Evolutionary conservation across 2,113 vertebrate species (phyloP), one percentile per base, ranked within the genome.

Genomic region (Sialia sialis): DNA sequence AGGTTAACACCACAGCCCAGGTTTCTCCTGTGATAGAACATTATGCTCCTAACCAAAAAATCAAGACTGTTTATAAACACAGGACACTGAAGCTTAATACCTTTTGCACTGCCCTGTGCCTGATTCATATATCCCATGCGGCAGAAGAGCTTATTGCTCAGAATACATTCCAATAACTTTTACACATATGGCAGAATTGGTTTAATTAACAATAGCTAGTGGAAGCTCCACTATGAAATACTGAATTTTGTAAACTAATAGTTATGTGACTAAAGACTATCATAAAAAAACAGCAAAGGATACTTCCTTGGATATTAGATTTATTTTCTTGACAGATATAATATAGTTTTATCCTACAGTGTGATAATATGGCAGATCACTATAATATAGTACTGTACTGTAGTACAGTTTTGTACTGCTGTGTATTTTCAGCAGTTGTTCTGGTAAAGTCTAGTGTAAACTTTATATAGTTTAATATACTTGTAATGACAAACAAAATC

Each of bases 1-100:
- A 96, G 82, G 94, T 90, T 96, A 94, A 89, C 90, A 89, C 72
- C 88, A 92, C 86, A 92, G 68, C 34, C 51, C 79, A 44, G 19
- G n/a, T 48, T 92, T 92, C 68, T 90, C 43, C 16, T 29, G 68
- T 84, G 76, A 39, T 26, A 74, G 51, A 77, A 89, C 58, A 44
- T 36, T 67, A 66, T 46, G 55, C 59, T 93, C 46, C 79, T 86
- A 90, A 95, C 62, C 25, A 58, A 90, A 93, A 94, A 83, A 90
- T 77, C 79, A 43, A 41, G 59, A 25, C 51, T 84, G 22, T 88
- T 90, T 92, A 90, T 63, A 63, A 32, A 84, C 39, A 54, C 46
- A 70, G 46, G 85, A 77, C 82, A 59, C 46, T 88, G 75, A 43
- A 74, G 51, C 36, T 90, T 67, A 51, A 58, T 43, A 59, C 9